These are phyloP conservation scores for Prochilodus magdalenae DNA, from an alignment of 2,113 vertebrate species.

Conservation along the genomic window DNA sequence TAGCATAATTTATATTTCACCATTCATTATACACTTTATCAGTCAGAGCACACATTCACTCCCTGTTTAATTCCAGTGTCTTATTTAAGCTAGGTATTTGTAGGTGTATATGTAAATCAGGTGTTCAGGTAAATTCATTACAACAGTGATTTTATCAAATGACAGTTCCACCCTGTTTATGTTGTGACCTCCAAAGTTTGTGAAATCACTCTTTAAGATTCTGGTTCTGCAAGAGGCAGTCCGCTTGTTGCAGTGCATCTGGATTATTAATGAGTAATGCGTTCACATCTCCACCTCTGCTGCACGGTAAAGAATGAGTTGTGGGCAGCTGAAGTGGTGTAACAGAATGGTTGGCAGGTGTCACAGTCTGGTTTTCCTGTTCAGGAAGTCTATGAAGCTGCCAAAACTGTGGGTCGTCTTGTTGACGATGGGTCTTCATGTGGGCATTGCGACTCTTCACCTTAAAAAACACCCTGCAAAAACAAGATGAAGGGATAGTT, in stretches of 20 bases:
- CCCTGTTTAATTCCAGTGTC: not conserved
- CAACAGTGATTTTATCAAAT: not conserved
- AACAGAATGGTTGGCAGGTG: constrained; percentile 32
- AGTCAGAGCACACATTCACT: not conserved
- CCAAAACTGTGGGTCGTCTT: constrained; percentile 78
- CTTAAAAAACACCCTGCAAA: constrained; percentile 86
- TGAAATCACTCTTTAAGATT: constrained; percentile 10
- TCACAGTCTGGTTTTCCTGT: constrained; percentile 26
- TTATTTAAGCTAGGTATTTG: not conserved
- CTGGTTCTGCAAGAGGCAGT: constrained; percentile 4
- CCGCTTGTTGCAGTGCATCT: not conserved
- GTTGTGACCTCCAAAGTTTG: not conserved
- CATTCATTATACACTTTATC: not conserved
- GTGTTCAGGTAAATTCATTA: not conserved
- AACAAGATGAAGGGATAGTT: not conserved
- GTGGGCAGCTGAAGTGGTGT: constrained; percentile 21
- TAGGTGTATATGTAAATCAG: not conserved
- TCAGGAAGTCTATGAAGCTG: constrained; percentile 29
- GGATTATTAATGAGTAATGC: constrained; percentile 2
- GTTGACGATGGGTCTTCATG: constrained; percentile 89
- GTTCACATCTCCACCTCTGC: constrained; percentile 14
- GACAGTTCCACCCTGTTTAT: not conserved
- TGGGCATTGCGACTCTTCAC: constrained; percentile 92
- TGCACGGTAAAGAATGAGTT: constrained; percentile 14
- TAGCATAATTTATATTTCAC: not conserved